Evolutionary conservation across 2,888 invertebrate genomes (phyloP).

Genomic region (Lacanobia oleracea): DNA sequence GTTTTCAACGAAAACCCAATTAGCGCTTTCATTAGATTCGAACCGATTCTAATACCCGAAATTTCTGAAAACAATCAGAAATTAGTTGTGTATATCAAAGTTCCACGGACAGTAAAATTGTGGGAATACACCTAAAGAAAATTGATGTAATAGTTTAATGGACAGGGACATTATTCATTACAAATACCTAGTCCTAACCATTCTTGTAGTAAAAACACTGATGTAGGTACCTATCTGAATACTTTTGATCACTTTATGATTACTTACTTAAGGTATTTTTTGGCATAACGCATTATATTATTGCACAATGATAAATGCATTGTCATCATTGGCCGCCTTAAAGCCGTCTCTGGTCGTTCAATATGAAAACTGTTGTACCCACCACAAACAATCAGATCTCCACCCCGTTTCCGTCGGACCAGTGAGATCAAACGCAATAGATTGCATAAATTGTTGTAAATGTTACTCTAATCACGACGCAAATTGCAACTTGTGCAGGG

Average conservation of each 20-base stretch:
- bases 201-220: too few relatives aligned
- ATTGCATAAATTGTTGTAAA: conserved; percentile 36
- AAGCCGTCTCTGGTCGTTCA: conserved; percentile 41
- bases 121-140: too few relatives aligned
- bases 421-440: conserved; percentile 46
- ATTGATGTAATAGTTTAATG: too few relatives aligned
- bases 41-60: not conserved
- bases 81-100: not conserved
- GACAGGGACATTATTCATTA: too few relatives aligned
- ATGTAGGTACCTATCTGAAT: too few relatives aligned
- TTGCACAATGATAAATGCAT: not conserved
- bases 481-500: conserved; percentile 39
- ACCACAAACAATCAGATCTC: conserved; percentile 44
- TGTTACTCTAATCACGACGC: conserved; percentile 22
- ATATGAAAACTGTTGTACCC: conserved; percentile 34
- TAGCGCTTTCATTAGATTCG: too few relatives aligned
- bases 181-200: too few relatives aligned
- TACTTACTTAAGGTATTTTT: too few relatives aligned
- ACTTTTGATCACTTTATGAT: too few relatives aligned
- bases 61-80: not conserved
- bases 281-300: not conserved
- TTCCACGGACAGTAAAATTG: not conserved
- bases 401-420: conserved; percentile 59
- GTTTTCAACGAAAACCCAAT: not conserved
- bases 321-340: not conserved